These are phyloP conservation scores for Pteronura brasiliensis DNA, from an alignment of 2,113 vertebrate genomes.

Conservation along the genomic window DNA sequence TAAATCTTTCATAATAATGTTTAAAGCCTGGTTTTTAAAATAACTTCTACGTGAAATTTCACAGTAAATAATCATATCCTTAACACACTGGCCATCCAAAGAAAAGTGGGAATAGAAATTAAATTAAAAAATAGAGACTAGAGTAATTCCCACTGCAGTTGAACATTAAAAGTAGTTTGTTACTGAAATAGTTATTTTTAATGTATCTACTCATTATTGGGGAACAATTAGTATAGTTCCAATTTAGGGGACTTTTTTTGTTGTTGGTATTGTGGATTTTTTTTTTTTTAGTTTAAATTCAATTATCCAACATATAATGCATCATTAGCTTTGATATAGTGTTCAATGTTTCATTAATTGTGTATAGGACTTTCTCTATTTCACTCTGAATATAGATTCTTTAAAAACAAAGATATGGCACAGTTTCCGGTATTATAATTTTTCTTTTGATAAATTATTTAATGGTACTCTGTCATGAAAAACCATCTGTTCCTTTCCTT, in stretches of 20 bases:
- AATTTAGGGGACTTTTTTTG: neutral
- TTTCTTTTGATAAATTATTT: neutral
- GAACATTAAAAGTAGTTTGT: neutral
- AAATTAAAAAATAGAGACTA: neutral
- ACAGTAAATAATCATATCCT: neutral
- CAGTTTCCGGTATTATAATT: neutral
- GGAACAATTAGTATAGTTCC: neutral
- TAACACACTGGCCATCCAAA: neutral
- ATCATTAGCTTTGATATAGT: neutral
- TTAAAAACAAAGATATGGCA: neutral
- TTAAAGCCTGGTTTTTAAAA: constrained; percentile 19
- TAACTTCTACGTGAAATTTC: neutral
- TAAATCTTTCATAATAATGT: neutral
- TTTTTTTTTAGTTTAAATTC: neutral
- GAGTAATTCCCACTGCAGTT: neutral
- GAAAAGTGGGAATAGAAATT: constrained; percentile 13
- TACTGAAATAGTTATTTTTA: neutral
- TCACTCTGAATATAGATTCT: neutral
- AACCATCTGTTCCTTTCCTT: neutral
- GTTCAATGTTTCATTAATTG: neutral
- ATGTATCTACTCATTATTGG: neutral
- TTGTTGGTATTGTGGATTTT: neutral
- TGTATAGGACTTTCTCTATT: neutral
- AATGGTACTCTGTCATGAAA: neutral
- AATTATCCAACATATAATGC: neutral